Conservation (phyloP, 2,888 invertebrate species). For the Orthonevra nobilis region DNA sequence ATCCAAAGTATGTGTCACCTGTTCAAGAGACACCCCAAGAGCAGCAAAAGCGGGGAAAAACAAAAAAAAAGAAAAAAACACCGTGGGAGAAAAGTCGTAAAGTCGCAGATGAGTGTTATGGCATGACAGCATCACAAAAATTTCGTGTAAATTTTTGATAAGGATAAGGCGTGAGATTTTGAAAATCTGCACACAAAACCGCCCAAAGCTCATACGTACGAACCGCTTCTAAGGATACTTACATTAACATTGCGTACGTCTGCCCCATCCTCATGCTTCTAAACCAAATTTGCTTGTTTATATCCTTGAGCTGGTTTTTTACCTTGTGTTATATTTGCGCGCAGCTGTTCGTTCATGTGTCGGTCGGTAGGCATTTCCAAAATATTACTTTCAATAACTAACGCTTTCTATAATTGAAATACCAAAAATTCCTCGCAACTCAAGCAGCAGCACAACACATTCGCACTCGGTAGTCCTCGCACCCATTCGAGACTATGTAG, state of each 20-base stretch:
- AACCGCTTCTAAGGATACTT: slow-evolving; percentile 16
- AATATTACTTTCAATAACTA: slow-evolving; percentile 53
- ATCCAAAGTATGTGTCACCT: slow-evolving; percentile 44
- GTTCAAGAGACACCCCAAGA: too few relatives aligned
- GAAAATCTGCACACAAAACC: slow-evolving; percentile 7
- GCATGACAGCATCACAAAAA: slow-evolving; percentile 53
- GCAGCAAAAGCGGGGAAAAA: too few relatives aligned
- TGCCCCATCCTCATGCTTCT: background rate
- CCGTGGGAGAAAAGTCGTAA: slow-evolving; percentile 41
- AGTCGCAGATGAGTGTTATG: slow-evolving; percentile 53
- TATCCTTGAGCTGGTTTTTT: slow-evolving; percentile 20
- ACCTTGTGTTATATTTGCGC: slow-evolving; percentile 19
- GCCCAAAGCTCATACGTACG: background rate
- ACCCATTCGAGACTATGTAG: background rate
- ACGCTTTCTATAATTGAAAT: slow-evolving; percentile 59
- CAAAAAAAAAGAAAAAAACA: too few relatives aligned
- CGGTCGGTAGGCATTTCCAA: slow-evolving; percentile 31
- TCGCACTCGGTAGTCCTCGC: too few relatives aligned
- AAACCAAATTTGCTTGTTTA: slow-evolving; percentile 27
- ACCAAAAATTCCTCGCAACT: slow-evolving; percentile 41
- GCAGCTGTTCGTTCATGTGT: slow-evolving; percentile 44
- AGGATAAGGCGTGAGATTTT: slow-evolving; percentile 33
- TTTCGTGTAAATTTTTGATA: slow-evolving; percentile 62
- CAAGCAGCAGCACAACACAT: too few relatives aligned
- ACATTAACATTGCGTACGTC: background rate